Evolutionary conservation across 2,888 invertebrate species (phyloP).

Genomic region (Agonopterix alstromeriana): DNA sequence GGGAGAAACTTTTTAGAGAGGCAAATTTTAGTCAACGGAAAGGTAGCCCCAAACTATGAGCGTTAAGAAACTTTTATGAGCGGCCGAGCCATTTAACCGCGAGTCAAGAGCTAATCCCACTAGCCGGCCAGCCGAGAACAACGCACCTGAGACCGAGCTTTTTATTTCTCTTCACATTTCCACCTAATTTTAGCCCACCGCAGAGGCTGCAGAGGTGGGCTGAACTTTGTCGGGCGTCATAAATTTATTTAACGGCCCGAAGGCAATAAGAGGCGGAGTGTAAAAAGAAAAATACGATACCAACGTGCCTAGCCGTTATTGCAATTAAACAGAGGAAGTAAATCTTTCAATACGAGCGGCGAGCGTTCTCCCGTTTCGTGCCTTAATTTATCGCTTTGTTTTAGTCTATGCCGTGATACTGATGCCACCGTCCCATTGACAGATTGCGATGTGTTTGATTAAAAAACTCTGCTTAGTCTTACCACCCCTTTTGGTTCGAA

Average conservation of each 20-base stretch:
- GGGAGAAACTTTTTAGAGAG: slow-evolving; percentile 42
- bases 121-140: slow-evolving; percentile 41
- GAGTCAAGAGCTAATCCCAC: slow-evolving; percentile 68
- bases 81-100: slow-evolving; percentile 62
- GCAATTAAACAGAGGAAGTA: slow-evolving; percentile 77
- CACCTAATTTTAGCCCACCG: slow-evolving; percentile 67
- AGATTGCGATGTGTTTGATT: slow-evolving; percentile 73
- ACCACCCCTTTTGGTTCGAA: slow-evolving; percentile 39
- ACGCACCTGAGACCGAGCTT: slow-evolving; percentile 67
- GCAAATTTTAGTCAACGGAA: slow-evolving; percentile 54
- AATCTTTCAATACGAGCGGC: slow-evolving; percentile 75
- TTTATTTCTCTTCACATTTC: slow-evolving; percentile 70
- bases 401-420: slow-evolving; percentile 45
- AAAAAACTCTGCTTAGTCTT: slow-evolving; percentile 63
- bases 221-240: slow-evolving; percentile 75
- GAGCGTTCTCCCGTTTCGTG: slow-evolving; percentile 65
- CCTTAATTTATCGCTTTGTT: slow-evolving; percentile 75
- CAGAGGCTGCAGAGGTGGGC: slow-evolving; percentile 63
- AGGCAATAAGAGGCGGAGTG: slow-evolving; percentile 76
- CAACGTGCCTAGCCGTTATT: slow-evolving; percentile 77
- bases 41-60: slow-evolving; percentile 59
- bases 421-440: slow-evolving; percentile 57
- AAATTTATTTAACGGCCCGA: slow-evolving; percentile 76
- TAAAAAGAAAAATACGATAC: slow-evolving; percentile 77
- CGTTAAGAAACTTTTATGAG: slow-evolving; percentile 73